These are phyloP conservation scores for Myiotriccus ornatus DNA, from an alignment of 2,797 vertebrate species.

Conservation along the genomic window DNA sequence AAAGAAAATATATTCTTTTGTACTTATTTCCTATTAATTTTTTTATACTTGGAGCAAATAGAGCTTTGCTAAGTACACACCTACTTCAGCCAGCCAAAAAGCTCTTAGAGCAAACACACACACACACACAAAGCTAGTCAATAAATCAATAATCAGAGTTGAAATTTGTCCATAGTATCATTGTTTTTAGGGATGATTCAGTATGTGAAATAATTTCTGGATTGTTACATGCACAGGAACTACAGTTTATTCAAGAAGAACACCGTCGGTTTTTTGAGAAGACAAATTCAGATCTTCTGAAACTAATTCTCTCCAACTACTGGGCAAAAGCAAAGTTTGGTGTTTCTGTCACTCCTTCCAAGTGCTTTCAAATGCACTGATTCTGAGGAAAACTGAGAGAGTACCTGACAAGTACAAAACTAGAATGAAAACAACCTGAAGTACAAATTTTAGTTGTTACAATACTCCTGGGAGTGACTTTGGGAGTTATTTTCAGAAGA, in stretches of 20 bases:
- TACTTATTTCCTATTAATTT: background rate
- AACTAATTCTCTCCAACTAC: background rate
- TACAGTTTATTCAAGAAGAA: background rate
- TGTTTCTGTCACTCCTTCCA: background rate
- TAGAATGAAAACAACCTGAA: accelerated
- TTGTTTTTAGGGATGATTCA: background rate
- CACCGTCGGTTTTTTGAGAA: background rate
- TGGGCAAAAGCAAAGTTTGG: background rate
- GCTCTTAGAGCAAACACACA: background rate
- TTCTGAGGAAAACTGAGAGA: background rate
- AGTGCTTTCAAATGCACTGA: background rate
- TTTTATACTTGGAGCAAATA: background rate
- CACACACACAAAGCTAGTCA: background rate
- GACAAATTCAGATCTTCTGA: background rate
- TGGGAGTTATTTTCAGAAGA: background rate
- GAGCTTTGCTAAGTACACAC: background rate
- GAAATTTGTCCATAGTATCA: background rate
- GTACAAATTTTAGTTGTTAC: background rate
- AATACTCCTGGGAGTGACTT: background rate
- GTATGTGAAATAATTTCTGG: background rate
- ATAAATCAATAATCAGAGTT: background rate
- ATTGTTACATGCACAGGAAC: background rate
- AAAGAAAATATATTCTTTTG: background rate
- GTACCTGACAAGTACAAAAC: background rate
- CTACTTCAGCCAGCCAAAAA: background rate